Evolutionary conservation across 2,888 invertebrate genomes (phyloP), one percentile per base, ranked within the genome.

Genomic region (Trissolcus japonicus): DNA sequence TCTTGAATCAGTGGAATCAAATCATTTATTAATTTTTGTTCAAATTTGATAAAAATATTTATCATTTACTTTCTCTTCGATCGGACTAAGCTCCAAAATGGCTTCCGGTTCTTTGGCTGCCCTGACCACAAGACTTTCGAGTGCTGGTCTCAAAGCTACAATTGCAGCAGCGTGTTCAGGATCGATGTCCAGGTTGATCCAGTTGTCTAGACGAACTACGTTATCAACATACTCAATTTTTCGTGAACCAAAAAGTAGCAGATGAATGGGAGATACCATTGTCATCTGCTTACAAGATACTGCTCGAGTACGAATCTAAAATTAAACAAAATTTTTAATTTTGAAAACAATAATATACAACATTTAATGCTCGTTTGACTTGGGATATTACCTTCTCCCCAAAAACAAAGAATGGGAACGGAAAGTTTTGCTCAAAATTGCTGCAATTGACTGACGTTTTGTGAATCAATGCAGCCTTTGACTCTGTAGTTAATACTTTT

Each of bases 201-300:
- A 98, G 87, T 96, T 96, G 90, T 99, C 99, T 2, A 99, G 89
- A 0, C 95, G 92, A 1, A 98, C 93, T 21, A 94, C 90, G 59
- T 93, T 92, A 66, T 95, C 94, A 0, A 94, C 90, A 85, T 93
- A 93, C 83, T 97, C 96, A 0, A 95, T 94, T 90, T 95, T 96
- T 56, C 97, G 92, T n/a, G 95, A 94, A 0, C 96, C 98, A 88
- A 99, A 98, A 46, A 99, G 90, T 80, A 99, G 88, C 50, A 99
- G 90, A 87, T 99, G 98, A 77, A 99, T 90, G 0, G 99, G 98
- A 0, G 97, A 94, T 6, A 99, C 95, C 97, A 98, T 98, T 1
- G 97, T 95, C 93, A 96, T 93, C 90, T 98, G 98, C 87, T 99
- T 99, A 89, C 98, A 98, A 13, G 96, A 95, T 59, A 99, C 97